Conservation (phyloP, 2,888 invertebrate genomes). For the Temnothorax unifasciatus region DNA sequence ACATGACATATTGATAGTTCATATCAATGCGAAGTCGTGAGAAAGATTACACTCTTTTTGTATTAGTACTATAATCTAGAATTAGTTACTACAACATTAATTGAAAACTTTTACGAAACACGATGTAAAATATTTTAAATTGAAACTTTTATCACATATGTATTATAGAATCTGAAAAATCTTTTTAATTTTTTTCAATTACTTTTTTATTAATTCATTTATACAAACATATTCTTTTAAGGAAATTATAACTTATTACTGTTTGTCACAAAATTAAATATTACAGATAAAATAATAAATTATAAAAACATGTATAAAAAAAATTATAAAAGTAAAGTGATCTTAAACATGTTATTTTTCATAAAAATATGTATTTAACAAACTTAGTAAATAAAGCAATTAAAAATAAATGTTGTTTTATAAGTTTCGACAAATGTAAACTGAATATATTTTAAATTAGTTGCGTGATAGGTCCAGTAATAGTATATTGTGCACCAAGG, state of each 20-base stretch:
- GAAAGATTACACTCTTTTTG: background rate
- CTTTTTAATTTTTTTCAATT: background rate
- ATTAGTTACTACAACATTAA: slow-evolving; percentile 5
- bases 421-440: background rate
- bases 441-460: background rate
- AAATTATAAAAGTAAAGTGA: background rate
- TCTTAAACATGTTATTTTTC: background rate
- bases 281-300: background rate
- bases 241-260: background rate
- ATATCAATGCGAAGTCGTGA: background rate
- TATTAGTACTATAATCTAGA: background rate
- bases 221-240: background rate
- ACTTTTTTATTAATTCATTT: background rate
- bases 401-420: background rate
- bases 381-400: background rate
- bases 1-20: slow-evolving; percentile 22
- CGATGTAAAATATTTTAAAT: slow-evolving; percentile 2
- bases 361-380: background rate
- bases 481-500: no score
- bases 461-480: background rate
- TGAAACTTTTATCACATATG: background rate
- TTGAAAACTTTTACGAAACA: background rate
- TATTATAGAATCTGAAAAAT: background rate
- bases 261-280: background rate
- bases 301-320: background rate